Evolutionary conservation across 2,113 vertebrate species (phyloP).

Genomic region (Corapipo altera): DNA sequence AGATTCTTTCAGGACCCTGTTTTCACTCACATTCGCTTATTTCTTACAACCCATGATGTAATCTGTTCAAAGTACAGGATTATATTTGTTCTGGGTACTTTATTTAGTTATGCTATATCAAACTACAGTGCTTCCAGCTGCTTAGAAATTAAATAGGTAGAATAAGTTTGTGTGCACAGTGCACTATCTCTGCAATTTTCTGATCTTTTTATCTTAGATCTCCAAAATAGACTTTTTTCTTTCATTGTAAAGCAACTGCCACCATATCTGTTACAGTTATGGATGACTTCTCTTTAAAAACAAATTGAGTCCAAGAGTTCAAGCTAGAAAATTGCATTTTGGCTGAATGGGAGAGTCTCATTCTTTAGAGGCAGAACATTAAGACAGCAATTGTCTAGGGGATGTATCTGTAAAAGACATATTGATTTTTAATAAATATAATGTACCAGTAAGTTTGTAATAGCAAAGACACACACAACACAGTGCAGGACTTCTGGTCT

Average conservation of each 20-base stretch:
- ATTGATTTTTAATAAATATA: conserved; percentile 52
- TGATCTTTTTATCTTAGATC: background rate
- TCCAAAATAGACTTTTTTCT: background rate
- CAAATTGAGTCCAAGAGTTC: conserved; percentile 1
- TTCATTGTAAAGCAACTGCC: background rate
- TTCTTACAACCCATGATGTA: background rate
- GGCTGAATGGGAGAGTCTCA: background rate
- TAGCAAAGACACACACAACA: background rate
- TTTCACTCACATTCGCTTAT: background rate
- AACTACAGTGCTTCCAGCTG: background rate
- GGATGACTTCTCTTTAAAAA: conserved; percentile 25
- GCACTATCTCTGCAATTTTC: background rate
- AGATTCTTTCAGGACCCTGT: background rate
- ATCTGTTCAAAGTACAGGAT: background rate
- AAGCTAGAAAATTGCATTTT: conserved; percentile 14
- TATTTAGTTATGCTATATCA: background rate
- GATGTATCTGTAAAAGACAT: background rate
- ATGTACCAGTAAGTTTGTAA: background rate
- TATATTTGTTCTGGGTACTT: background rate
- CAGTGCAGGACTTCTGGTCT: background rate
- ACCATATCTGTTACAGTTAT: background rate
- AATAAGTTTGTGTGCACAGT: background rate
- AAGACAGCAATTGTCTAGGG: background rate
- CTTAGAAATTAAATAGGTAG: background rate
- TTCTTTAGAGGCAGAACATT: background rate